A percentile compares a stretch with the other conserved stretches of the same genome.
These are phyloP conservation scores for Corvus moneduloides DNA, from an alignment of 2,113 vertebrate genomes.

Conservation along the genomic window DNA sequence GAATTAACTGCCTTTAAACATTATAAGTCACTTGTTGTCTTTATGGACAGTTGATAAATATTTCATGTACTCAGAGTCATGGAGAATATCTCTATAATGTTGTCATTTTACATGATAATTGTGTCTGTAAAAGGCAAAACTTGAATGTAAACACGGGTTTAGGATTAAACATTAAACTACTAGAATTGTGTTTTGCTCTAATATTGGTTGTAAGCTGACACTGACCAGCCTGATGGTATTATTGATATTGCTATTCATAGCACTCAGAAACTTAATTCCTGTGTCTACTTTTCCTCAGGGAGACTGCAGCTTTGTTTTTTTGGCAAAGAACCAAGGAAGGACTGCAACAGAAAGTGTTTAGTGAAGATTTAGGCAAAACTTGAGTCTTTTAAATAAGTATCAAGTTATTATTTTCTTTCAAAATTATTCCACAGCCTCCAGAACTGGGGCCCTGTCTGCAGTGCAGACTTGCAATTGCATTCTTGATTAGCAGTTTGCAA, in stretches of 20 bases:
- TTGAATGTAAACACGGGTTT: not conserved
- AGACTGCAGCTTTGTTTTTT: not conserved
- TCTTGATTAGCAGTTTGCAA: not conserved
- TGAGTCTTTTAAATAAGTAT: not conserved
- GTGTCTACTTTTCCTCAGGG: not conserved
- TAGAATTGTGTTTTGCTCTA: not conserved
- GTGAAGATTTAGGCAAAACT: not conserved
- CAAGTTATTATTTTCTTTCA: not conserved
- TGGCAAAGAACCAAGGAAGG: not conserved
- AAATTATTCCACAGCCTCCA: not conserved
- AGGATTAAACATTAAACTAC: not conserved
- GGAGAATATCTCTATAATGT: not conserved
- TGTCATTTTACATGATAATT: not conserved
- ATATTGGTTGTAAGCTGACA: not conserved
- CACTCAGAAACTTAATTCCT: not conserved
- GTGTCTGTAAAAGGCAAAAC: not conserved
- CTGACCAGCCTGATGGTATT: not conserved
- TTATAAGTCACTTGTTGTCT: not conserved
- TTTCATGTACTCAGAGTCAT: not conserved
- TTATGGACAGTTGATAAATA: not conserved
- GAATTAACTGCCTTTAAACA: not conserved
- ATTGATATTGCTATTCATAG: not conserved
- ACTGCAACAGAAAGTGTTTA: not conserved
- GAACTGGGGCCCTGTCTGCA: not conserved
- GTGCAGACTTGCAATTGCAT: not conserved